Base-by-base conservation (phyloP, 2,888 invertebrate genomes). In the Hymenopus coronatus region DNA sequence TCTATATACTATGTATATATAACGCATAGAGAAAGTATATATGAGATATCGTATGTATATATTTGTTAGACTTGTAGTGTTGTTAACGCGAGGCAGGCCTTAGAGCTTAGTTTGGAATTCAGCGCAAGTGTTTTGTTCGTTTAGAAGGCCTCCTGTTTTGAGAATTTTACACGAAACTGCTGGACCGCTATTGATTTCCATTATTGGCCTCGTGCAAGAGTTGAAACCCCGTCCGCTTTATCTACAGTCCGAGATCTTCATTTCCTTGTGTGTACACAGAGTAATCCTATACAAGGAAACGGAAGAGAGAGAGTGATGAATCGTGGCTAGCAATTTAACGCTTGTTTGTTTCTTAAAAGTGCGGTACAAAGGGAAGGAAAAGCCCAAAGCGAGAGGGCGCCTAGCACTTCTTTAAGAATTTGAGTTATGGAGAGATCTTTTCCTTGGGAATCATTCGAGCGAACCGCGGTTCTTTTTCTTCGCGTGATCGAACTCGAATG, bases 301-400 rank as follows among this genome's bases (percentile, higher is more conserved):
- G 89, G 89, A 89, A 89, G 89, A 88, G 87, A 15, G n/a, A 33
- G 88, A 87, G 84, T 89, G 89, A 89, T 88, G 87, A 88, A 84
- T 85, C 82, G 88, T n/a, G 88, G 88, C 33, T 89, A 82, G 81
- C 89, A 88, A 89, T 89, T 89, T 89, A 88, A 87, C 89, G 89
- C 46, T 85, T 85, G 88, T 84, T 89, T 88, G 89, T 88, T 88
- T 89, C 89, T 85, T 89, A 33, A 89, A 89, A 89, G 40, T 88
- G 85, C 15, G 8, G 1, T 15, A 84, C 20, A 84, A 28, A 84
- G 14, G 14, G 70, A 82, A 81, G 82, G 81, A 33, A 87, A 82
- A 87, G 33, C 87, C 81, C 87, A 82, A 87, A 82, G 87, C 82
- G 54, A 85, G 46, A 46, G 46, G 46, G 46, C 14, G n/a, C 9